Evolutionary conservation across 1,140 invertebrate species (phyloP).

Genomic region (Drosophila pachea): DNA sequence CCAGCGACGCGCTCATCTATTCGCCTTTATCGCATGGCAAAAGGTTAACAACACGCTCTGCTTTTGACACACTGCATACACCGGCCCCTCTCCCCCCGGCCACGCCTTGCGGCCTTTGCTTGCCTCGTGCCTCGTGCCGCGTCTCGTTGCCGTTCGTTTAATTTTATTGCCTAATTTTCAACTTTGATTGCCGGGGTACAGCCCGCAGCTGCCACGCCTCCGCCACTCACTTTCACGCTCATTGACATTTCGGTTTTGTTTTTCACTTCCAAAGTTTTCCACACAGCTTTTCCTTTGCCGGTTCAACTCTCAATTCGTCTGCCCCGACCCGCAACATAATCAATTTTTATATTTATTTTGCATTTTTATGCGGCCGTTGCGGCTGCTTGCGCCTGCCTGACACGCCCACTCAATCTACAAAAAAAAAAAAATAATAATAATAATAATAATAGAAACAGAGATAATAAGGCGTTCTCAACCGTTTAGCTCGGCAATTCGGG

Average conservation of each 20-base stretch:
- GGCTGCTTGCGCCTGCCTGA: slow-evolving; percentile 29
- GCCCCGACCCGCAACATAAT: slow-evolving; percentile 48
- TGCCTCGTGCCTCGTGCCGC: slow-evolving; percentile 21
- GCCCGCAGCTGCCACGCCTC: slow-evolving; percentile 18
- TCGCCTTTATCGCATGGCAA: slow-evolving; percentile 43
- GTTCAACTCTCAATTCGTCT: slow-evolving; percentile 55
- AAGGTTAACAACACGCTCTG: slow-evolving; percentile 47
- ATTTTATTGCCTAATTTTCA: slow-evolving; percentile 76
- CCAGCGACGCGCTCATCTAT: slow-evolving; percentile 18
- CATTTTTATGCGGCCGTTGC: slow-evolving; percentile 51
- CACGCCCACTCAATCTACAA: slow-evolving; percentile 36
- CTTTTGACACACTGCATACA: too few relatives aligned
- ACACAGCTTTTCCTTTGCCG: background rate
- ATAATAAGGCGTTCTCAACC: background rate
- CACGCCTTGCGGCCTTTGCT: background rate
- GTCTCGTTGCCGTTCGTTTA: slow-evolving; percentile 70
- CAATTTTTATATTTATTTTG: slow-evolving; percentile 72
- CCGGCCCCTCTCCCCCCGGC: background rate
- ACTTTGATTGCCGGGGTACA: slow-evolving; percentile 68
- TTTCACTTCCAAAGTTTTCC: slow-evolving; percentile 12
- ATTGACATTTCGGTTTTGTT: slow-evolving; percentile 63
- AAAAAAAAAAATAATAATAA: too few relatives aligned
- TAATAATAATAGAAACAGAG: too few relatives aligned
- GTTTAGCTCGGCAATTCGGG: slow-evolving; percentile 16
- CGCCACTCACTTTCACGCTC: slow-evolving; percentile 62